A percentile compares a stretch with the other conserved stretches of the same genome.
These are phyloP conservation scores for Limnodromus scolopaceus DNA, from an alignment of 2,797 vertebrate species.

Conservation along the genomic window DNA sequence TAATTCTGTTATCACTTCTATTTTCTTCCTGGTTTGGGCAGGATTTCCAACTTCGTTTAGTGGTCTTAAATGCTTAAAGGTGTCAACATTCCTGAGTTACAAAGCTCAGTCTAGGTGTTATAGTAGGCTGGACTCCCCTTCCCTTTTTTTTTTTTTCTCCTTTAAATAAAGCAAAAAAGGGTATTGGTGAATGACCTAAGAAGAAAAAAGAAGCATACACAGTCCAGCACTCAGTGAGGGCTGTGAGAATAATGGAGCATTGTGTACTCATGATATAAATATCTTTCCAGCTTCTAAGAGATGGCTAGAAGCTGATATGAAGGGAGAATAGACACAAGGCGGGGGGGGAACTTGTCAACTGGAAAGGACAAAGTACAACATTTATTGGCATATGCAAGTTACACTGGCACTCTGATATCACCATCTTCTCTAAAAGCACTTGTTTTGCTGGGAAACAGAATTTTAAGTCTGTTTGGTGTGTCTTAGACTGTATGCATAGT, in stretches of 20 bases:
- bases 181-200: neutral
- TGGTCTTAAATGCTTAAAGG: neutral
- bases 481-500: neutral
- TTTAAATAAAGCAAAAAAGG: neutral
- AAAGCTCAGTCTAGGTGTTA: neutral
- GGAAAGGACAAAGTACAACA: neutral
- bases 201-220: neutral
- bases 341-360: neutral
- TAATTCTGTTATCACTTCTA: neutral
- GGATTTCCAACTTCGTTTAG: neutral
- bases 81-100: neutral
- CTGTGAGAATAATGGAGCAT: neutral
- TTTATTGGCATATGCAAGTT: neutral
- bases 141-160: fast-evolving
- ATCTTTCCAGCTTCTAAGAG: conserved; percentile 23
- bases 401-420: neutral
- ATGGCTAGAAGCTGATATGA: neutral
- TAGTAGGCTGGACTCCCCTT: neutral
- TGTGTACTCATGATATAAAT: conserved; percentile 12
- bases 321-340: neutral
- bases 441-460: neutral
- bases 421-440: neutral
- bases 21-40: neutral
- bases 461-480: neutral
- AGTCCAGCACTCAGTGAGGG: neutral